Base-by-base conservation (phyloP, 2,888 invertebrate genomes). In the Escarpia spicata region DNA sequence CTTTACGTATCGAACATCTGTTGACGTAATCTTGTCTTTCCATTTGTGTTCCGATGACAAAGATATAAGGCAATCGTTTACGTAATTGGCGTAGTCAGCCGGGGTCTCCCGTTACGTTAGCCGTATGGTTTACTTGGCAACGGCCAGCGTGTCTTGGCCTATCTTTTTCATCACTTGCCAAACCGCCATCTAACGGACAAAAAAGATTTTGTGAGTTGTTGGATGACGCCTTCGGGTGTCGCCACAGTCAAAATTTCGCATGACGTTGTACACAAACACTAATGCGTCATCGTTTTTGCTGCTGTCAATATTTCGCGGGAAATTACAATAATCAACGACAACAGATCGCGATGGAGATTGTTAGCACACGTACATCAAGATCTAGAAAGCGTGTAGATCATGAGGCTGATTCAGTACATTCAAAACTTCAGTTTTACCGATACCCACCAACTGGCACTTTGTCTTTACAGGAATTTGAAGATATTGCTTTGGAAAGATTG, bases 391-490 rank as follows among this genome's bases (percentile, higher is more conserved):
- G 26, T 75, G 75, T 75, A 19, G 75, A 75, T n/a, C 19, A 75
- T 75, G 75, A 75, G n/a, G 75, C 75, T 75, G 26, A 75, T 26
- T 75, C 75, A n/a, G 75, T 75, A 75, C 75, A 75, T 75, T 75
- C 75, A 26, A 91, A 91, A 91, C 94, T 96, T 19, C 96, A 96
- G 93, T 97, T 99, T 95, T 99, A 99, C 95, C 97, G 97, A 95
- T 95, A 97, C 58, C 98, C 98, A 58, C 99, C 99, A 9, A 97
- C 96, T 58, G 97, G 97, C 93, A 97, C 97, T 93, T 97, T 99
- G 93, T 97, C 97, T 92, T 97, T 99, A 43, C 97, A 98, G 93
- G 98, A 99, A 96, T 99, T 99, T 96, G 98, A 99, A 97, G 98
- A 98, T 91, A 97, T 98, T 94, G 98, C 99, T 2, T 96, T 98